phyloP scores from a whole-genome alignment of 2,888 invertebrate genomes.

The Meloe dianella region DNA sequence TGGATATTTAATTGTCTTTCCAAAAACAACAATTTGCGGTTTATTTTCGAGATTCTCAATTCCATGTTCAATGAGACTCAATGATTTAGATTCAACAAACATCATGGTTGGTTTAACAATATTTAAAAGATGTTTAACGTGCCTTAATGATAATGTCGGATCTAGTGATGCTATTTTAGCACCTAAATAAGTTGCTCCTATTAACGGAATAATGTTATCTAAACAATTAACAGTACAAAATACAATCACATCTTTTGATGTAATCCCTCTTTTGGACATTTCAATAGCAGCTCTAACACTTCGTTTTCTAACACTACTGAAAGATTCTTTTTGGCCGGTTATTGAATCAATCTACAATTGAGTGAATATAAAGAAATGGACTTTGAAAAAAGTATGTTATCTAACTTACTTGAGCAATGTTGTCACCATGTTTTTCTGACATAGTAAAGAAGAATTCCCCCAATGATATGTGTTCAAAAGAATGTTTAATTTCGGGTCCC shows the following conservation, averaged over 20 bases:
- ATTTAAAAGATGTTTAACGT: slow-evolving; percentile 40
- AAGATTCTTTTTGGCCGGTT: slow-evolving; percentile 25
- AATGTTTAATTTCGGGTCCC: background rate
- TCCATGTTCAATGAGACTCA: slow-evolving; percentile 32
- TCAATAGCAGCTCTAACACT: slow-evolving; percentile 59
- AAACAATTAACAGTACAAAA: slow-evolving; percentile 60
- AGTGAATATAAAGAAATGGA: background rate
- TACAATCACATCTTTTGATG: slow-evolving; percentile 58
- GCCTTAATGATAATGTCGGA: slow-evolving; percentile 38
- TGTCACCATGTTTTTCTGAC: slow-evolving; percentile 14
- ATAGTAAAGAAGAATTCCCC: slow-evolving; percentile 21
- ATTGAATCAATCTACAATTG: slow-evolving; percentile 21
- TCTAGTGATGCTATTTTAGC: slow-evolving; percentile 47
- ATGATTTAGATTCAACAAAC: slow-evolving; percentile 40
- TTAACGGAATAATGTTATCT: slow-evolving; percentile 58
- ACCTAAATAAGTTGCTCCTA: slow-evolving; percentile 61
- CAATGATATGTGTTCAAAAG: background rate
- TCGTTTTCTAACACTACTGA: slow-evolving; percentile 40
- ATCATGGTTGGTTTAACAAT: slow-evolving; percentile 42
- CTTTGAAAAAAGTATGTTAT: background rate
- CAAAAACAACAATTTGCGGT: slow-evolving; percentile 40
- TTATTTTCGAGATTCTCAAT: slow-evolving; percentile 29
- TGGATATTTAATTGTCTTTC: slow-evolving; percentile 31
- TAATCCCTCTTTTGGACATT: slow-evolving; percentile 55
- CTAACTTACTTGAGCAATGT: slow-evolving; percentile 20